Conservation (phyloP, 2,113 vertebrate species). For the Amphiprion percula region DNA sequence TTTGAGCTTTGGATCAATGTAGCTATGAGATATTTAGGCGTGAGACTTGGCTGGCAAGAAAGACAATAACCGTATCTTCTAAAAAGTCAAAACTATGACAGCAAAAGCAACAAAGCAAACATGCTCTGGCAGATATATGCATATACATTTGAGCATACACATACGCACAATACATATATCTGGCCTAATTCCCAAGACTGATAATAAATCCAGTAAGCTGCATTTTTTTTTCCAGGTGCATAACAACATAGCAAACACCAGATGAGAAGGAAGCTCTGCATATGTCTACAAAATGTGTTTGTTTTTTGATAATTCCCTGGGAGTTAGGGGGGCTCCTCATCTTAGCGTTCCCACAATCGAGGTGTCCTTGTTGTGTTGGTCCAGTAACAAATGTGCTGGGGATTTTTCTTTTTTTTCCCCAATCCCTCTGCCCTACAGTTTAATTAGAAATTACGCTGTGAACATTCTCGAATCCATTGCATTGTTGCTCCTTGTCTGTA, state of each 20-base stretch:
- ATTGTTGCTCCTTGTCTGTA: slow-evolving; percentile 65
- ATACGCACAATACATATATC: background rate
- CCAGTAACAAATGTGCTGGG: slow-evolving; percentile 52
- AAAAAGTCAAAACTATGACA: too few species aligned
- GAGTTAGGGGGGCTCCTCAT: slow-evolving; percentile 3
- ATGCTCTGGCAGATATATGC: slow-evolving; percentile 1
- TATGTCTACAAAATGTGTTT: background rate
- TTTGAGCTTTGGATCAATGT: too few species aligned
- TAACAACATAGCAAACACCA: background rate
- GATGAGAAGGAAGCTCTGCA: background rate
- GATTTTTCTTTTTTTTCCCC: slow-evolving; percentile 9
- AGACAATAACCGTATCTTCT: too few species aligned
- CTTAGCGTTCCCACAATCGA: slow-evolving; percentile 9
- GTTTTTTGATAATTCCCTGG: slow-evolving; percentile 23
- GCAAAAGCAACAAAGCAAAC: background rate
- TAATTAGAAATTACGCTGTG: slow-evolving; percentile 68
- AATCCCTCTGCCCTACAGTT: slow-evolving; percentile 61
- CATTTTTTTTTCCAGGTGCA: background rate
- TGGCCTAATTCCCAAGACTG: slow-evolving; percentile 1
- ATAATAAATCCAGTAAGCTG: background rate
- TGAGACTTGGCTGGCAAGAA: too few species aligned
- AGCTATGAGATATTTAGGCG: too few species aligned
- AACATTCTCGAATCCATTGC: slow-evolving; percentile 49
- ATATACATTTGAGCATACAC: background rate
- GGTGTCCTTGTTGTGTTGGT: slow-evolving; percentile 59